Evolutionary conservation across 2,113 vertebrate genomes (phyloP), one percentile per base, ranked within the genome.

Genomic region (Psammodynastes pulverulentus): DNA sequence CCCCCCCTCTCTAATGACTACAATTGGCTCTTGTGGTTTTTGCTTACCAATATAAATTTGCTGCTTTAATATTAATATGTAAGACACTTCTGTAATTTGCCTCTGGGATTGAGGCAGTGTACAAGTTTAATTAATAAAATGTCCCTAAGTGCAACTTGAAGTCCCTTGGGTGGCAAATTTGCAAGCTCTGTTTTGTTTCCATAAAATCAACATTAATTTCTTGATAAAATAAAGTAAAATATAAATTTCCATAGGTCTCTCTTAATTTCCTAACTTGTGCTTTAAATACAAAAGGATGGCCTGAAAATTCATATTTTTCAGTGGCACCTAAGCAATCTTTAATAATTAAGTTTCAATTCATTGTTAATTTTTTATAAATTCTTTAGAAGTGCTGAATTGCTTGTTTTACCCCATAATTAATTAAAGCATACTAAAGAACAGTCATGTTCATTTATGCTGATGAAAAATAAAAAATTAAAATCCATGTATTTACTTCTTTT

Each of bases 391-490:
- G 48, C 87, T 91, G 88, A 94, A 79, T 45, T 94, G n/a, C 85
- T 13, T 62, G 86, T 94, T 89, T 94, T 91, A 88, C 94, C 94
- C 89, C 51, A 21, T 89, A 89, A 87, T 39, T 92, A 93, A 86
- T 89, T 91, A 1, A 54, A 13, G 26, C 91, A 46, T 13, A 90
- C 21, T 90, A 91, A 54, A 93, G 87, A 93, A 93, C 29, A 46
- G 58, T 92, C 29, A 24, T 92, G 26, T 52, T 58, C 93, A 89
- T 87, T 94, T 95, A 93, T 92, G 96, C 95, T 95, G 89, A 17
- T 90, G 90, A 93, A 94, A 86, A n/a, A n/a, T n/a, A n/a, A 93
- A 93, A 94, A 67, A 91, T 93, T 92, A 72, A 89, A 95, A 95
- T 94, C 92, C 94, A 94, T 46, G 53, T 84, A 12, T 94, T 85